Percentiles rank a stretch among this genome's conserved stretches.
phyloP scores from a whole-genome alignment of 37 sponge, comb jelly and placozoan species.

The Halichondria panicea region DNA sequence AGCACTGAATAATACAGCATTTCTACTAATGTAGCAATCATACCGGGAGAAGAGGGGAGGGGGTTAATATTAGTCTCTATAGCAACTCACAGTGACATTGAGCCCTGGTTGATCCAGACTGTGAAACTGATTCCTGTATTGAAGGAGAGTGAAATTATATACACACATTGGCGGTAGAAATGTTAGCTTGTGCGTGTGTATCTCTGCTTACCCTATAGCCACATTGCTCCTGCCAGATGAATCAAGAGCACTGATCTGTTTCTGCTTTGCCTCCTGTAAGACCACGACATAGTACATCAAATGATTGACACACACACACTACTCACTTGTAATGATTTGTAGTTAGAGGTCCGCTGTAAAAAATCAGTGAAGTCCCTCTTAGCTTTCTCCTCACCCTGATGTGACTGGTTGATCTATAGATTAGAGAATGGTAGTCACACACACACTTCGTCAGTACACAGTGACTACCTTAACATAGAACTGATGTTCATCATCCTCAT shows the following conservation, averaged over 20 bases:
- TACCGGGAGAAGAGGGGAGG: neutral
- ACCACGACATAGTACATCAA: neutral
- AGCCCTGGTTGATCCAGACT: constrained; percentile 14
- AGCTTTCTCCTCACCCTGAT: constrained; percentile 42
- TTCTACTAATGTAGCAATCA: neutral
- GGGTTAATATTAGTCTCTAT: neutral
- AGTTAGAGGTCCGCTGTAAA: constrained; percentile 68
- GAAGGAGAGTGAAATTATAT: constrained; percentile 2
- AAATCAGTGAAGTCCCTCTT: constrained; percentile 40
- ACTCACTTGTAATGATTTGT: constrained; percentile 52
- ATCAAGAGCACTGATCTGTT: constrained; percentile 48
- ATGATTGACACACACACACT: neutral
- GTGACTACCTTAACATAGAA: neutral
- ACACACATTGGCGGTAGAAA: neutral
- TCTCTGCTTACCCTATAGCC: constrained; percentile 31
- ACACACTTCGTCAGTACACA: neutral
- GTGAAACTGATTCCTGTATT: constrained; percentile 19
- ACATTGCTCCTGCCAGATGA: constrained; percentile 55
- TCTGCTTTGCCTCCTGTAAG: constrained; percentile 45
- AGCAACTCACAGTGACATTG: constrained; percentile 76
- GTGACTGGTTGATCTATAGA: constrained; percentile 30
- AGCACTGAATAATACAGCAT: neutral
- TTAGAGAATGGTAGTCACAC: neutral
- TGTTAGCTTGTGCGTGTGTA: neutral
- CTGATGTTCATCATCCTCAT: constrained; percentile 57